Percentiles rank a stretch among this genome's conserved stretches.
These are phyloP conservation scores for Haliclona indistincta DNA, from an alignment of 37 sponge, comb jelly and placozoan species.

Conservation along the genomic window DNA sequence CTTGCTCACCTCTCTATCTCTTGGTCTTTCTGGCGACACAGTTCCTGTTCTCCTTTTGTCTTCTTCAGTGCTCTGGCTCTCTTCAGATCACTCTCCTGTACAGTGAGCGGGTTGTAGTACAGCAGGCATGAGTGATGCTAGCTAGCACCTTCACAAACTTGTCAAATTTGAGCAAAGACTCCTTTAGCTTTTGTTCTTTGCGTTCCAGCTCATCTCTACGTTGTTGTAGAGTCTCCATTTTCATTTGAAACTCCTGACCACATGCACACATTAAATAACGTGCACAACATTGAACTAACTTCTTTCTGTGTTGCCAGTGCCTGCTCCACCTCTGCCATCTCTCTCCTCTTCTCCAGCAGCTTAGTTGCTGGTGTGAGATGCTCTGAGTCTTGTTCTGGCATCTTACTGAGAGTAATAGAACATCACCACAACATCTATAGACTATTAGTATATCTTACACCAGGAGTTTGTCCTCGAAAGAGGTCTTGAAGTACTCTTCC, in stretches of 20 bases:
- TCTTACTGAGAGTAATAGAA: slow-evolving; percentile 64
- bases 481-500: slow-evolving; percentile 92
- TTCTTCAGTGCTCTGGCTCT: slow-evolving; percentile 91
- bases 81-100: slow-evolving; percentile 94
- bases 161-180: slow-evolving; percentile 93
- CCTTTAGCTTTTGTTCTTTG: slow-evolving; percentile 91
- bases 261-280: background rate
- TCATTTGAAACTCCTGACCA: slow-evolving; percentile 93
- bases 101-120: background rate
- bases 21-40: slow-evolving; percentile 67
- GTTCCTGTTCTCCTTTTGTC: slow-evolving; percentile 85
- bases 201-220: slow-evolving; percentile 94
- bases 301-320: slow-evolving; percentile 88
- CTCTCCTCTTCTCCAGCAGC: slow-evolving; percentile 95
- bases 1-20: slow-evolving; percentile 81
- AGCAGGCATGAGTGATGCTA: slow-evolving; percentile 1
- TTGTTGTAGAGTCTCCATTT: slow-evolving; percentile 96
- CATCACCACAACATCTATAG: background rate
- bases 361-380: slow-evolving; percentile 95
- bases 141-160: slow-evolving; percentile 86
- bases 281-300: slow-evolving; percentile 22
- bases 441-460: slow-evolving; percentile 47
- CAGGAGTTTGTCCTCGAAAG: slow-evolving; percentile 94
- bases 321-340: slow-evolving; percentile 92
- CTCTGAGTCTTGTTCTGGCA: slow-evolving; percentile 95